These are phyloP conservation scores for Leptonema lineaticorne DNA, from an alignment of 1,140 invertebrate genomes.

Conservation along the genomic window DNA sequence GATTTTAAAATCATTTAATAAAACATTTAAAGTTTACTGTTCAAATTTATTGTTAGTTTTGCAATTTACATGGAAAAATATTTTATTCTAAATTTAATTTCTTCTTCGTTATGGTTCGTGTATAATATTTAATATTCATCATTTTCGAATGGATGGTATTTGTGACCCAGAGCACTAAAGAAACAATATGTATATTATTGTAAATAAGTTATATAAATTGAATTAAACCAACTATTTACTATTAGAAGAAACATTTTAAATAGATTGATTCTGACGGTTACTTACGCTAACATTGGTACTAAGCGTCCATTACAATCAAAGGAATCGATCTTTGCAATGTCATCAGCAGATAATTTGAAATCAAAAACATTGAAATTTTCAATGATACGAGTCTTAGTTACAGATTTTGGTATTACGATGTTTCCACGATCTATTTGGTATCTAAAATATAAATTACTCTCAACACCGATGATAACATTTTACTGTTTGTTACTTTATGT, in stretches of 20 bases:
- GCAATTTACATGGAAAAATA: neutral
- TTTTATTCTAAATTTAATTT: neutral
- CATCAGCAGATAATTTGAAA: constrained; percentile 63
- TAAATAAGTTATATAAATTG: constrained; percentile 17
- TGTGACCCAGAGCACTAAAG: constrained; percentile 50
- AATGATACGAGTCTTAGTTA: constrained; percentile 64
- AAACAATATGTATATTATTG: constrained; percentile 37
- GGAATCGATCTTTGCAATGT: constrained; percentile 52
- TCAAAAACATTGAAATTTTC: constrained; percentile 73
- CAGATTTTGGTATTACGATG: constrained; percentile 61
- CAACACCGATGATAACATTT: neutral
- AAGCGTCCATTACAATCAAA: constrained; percentile 53
- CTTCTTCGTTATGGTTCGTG: too few relatives aligned
- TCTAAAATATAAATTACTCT: constrained; percentile 26
- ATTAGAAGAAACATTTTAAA: neutral
- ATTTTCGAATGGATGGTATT: constrained; percentile 51
- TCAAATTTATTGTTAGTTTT: too few relatives aligned
- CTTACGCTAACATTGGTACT: constrained; percentile 48
- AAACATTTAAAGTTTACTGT: too few relatives aligned
- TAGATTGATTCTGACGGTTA: too few relatives aligned
- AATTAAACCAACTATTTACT: neutral
- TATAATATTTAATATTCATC: constrained; percentile 39
- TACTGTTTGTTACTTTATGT: neutral
- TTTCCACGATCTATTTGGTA: constrained; percentile 54
- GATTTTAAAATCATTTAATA: too few relatives aligned